Conservation (phyloP, 2,113 vertebrate species). For the Phocoena phocoena region DNA sequence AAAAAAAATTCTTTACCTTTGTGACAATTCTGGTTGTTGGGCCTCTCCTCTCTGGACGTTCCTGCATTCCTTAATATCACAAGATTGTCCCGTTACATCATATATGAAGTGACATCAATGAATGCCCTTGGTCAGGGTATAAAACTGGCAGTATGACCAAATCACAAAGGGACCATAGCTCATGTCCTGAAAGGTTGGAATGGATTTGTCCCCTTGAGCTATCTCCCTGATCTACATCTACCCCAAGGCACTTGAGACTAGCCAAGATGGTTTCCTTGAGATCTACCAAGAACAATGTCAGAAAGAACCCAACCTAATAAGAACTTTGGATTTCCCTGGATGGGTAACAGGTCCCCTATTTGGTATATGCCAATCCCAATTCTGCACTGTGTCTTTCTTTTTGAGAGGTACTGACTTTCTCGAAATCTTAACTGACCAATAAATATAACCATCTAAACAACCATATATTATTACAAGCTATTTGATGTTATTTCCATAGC, state of each 20-base stretch:
- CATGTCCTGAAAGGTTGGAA: neutral
- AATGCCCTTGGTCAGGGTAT: neutral
- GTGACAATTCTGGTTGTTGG: neutral
- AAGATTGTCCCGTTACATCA: neutral
- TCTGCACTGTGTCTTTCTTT: neutral
- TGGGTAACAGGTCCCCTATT: neutral
- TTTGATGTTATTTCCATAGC: neutral
- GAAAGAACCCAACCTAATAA: neutral
- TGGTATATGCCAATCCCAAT: neutral
- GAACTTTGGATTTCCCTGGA: neutral
- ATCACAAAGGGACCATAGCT: neutral
- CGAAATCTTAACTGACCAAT: neutral
- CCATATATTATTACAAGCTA: neutral
- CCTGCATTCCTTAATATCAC: neutral
- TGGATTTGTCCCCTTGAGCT: neutral
- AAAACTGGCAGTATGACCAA: neutral
- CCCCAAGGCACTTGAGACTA: neutral
- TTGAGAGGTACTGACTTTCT: neutral
- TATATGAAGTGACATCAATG: neutral
- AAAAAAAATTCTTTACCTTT: neutral
- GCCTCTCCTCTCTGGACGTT: neutral
- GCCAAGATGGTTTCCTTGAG: neutral
- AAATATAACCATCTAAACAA: neutral
- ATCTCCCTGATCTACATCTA: neutral
- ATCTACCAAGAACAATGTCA: neutral